These are phyloP conservation scores for Semaprochilodus insignis DNA, from an alignment of 2,797 vertebrate species.

Conservation along the genomic window DNA sequence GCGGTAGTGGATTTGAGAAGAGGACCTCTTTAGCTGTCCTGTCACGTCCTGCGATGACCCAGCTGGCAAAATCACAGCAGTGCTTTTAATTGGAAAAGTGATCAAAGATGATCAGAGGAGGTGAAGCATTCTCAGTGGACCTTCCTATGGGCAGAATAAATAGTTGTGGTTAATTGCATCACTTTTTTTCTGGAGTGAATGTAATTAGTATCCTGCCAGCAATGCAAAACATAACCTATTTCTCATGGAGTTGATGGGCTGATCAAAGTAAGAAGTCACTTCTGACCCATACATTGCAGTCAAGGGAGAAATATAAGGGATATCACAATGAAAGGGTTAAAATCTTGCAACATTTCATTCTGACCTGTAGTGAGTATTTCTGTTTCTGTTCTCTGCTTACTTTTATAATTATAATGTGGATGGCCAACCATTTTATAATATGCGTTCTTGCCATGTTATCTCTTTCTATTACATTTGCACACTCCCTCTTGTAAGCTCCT, in stretches of 20 bases:
- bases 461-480: too few species aligned
- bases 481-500: constrained; percentile 14
- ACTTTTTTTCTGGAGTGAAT: not conserved
- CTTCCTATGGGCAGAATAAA: not conserved
- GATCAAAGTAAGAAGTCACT: not conserved
- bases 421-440: too few species aligned
- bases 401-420: not conserved
- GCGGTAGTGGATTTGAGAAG: not conserved
- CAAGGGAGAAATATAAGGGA: not conserved
- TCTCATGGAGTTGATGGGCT: not conserved
- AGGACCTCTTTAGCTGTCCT: not conserved
- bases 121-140: not conserved
- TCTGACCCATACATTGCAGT: not conserved
- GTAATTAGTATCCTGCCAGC: not conserved
- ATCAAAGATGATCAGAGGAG: constrained; percentile 9
- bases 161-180: not conserved
- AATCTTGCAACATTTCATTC: not conserved
- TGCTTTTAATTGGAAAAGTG: not conserved
- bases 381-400: not conserved
- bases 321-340: not conserved
- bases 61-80: not conserved
- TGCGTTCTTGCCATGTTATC: too few species aligned
- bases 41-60: not conserved
- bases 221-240: not conserved
- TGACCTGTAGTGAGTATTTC: not conserved